Base-by-base conservation (phyloP, 1,140 invertebrate genomes). In the Pemphigus obesinymphae region DNA sequence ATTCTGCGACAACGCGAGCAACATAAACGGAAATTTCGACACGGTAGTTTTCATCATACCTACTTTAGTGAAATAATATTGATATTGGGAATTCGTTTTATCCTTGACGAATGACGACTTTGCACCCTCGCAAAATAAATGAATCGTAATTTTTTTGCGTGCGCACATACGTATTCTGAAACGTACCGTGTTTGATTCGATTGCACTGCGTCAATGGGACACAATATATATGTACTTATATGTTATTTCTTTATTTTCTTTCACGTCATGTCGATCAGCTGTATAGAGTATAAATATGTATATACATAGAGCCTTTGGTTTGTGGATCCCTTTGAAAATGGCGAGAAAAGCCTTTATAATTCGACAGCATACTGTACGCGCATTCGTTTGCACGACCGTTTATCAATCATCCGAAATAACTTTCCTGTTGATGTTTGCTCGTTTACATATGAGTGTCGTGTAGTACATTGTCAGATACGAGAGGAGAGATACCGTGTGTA, bases 341-440 rank as follows among this genome's bases (percentile, higher is more conserved):
- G n/a, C n/a, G n/a, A n/a, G n/a, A n/a, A n/a, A n/a, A n/a, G n/a
- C n/a, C 20, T 66, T 66, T 34, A 23, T 37, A 66, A 66, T 37
- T 66, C 26, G 34, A n/a, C n/a, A 43, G 26, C 37, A 15, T n/a
- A 23, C 23, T 15, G 66, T 31, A 37, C 66, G 37, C 37, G 37
- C 66, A 3, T 40, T 70, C 66, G 66, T 70, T 70, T 43, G 40
- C 66, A 26, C 66, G 37, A 70, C 23, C 23, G 37, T 70, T 70
- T 70, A 70, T 70, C 66, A 70, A 70, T 70, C 66, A 70, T 70
- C 66, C 37, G 66, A 70, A 70, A 70, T 70, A 70, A 70, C 26
- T 70, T 70, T 43, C 10, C n/a, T n/a, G 37, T 43, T 20, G 66
- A 70, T 70, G 66, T 70, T 70, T 70, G 66, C 66, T 70, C 66